phyloP scores from a whole-genome alignment of 2,797 vertebrate species.

The Arctocebus calabarensis region DNA sequence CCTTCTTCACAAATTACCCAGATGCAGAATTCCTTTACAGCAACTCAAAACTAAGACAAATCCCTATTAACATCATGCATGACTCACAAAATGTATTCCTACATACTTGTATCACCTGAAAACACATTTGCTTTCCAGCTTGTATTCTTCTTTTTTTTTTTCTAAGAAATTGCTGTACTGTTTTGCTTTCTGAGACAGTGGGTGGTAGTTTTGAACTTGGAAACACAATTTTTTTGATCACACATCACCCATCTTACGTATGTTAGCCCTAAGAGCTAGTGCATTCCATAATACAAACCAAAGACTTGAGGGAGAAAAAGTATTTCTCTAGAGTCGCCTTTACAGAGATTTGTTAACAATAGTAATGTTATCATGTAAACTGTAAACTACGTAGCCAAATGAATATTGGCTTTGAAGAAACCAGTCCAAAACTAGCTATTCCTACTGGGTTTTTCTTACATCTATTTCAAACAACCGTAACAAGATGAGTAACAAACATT shows the following conservation, averaged over 20 bases:
- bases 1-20: neutral
- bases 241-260: neutral
- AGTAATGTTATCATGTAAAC: neutral
- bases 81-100: neutral
- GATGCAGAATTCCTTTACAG: neutral
- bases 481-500: neutral
- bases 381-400: neutral
- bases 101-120: neutral
- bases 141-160: neutral
- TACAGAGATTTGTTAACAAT: neutral
- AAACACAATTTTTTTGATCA: neutral
- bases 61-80: neutral
- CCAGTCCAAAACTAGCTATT: neutral
- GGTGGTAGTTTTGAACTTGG: neutral
- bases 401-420: neutral
- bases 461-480: neutral
- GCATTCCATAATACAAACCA: neutral
- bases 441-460: neutral
- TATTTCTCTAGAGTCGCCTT: neutral
- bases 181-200: neutral
- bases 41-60: neutral
- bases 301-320: neutral
- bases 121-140: neutral
- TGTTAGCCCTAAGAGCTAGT: neutral
- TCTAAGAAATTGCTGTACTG: neutral